A percentile compares a stretch with the other conserved stretches of the same genome.
phyloP scores from a whole-genome alignment of 2,113 vertebrate species.

The Isurus oxyrinchus region DNA sequence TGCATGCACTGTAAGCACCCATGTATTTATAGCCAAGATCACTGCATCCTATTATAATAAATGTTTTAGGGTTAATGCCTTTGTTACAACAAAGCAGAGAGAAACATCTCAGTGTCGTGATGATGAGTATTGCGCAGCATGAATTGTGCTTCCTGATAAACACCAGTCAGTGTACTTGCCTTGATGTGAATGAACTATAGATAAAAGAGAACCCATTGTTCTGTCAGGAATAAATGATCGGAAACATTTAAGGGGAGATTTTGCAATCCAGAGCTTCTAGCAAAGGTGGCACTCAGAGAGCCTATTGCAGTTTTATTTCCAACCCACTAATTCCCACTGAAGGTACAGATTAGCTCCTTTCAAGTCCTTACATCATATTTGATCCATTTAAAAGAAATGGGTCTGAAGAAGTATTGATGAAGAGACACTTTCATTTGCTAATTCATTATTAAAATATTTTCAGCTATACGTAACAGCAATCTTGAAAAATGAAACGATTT shows the following conservation, averaged over 20 bases:
- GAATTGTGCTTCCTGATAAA: background rate
- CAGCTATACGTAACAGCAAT: background rate
- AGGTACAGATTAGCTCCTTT: background rate
- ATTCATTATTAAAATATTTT: slow-evolving; percentile 3
- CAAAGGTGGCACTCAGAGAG: background rate
- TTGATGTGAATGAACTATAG: too few species aligned
- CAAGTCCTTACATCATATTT: background rate
- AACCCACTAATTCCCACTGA: background rate
- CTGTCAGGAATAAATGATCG: background rate
- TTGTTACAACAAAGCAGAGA: background rate
- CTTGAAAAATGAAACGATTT: background rate
- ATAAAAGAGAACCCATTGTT: background rate
- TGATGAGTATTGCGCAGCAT: background rate
- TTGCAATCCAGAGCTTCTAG: background rate
- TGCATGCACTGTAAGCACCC: background rate
- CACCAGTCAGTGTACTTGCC: background rate
- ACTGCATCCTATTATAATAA: background rate
- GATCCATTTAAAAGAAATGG: background rate
- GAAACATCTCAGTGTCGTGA: too few species aligned
- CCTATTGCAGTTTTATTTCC: background rate
- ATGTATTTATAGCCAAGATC: background rate
- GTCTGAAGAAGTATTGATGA: background rate
- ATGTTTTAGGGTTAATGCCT: background rate
- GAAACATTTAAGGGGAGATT: background rate
- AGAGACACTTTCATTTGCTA: background rate